Evolutionary conservation across 2,888 invertebrate species (phyloP).

Genomic region (Lasius fuliginosus): DNA sequence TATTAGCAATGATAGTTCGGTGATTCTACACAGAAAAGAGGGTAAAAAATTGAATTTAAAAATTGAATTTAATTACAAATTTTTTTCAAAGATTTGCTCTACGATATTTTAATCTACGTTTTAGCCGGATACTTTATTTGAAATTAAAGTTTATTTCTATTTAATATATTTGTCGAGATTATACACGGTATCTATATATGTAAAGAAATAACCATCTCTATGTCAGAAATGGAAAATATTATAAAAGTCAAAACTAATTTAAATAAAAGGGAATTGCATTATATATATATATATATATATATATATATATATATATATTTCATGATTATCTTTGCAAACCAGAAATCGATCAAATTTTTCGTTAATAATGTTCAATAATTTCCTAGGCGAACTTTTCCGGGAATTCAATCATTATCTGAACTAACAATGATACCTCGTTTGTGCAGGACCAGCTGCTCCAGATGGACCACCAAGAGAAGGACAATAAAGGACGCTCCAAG

Average conservation of each 20-base stretch:
- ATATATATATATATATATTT: neutral
- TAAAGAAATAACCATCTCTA: neutral
- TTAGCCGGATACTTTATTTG: neutral
- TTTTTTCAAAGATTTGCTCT: neutral
- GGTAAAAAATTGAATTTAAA: neutral
- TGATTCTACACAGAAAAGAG: neutral
- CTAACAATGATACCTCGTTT: constrained; percentile 59
- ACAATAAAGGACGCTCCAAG: constrained; percentile 45
- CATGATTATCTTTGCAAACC: too few species aligned
- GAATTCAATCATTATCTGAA: neutral
- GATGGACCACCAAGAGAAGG: constrained; percentile 59
- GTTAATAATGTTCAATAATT: neutral
- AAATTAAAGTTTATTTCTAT: neutral
- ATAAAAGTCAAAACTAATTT: neutral
- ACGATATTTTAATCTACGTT: neutral
- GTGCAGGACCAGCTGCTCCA: constrained; percentile 56
- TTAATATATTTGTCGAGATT: neutral
- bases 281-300: too few species aligned
- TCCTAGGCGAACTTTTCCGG: neutral
- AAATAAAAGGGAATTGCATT: neutral
- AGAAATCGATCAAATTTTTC: neutral
- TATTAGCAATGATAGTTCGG: neutral
- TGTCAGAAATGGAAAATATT: neutral
- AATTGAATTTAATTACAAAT: neutral
- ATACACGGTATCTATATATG: neutral